Conservation (phyloP, 2,797 vertebrate species). For the Spinibarbus caldwelli region DNA sequence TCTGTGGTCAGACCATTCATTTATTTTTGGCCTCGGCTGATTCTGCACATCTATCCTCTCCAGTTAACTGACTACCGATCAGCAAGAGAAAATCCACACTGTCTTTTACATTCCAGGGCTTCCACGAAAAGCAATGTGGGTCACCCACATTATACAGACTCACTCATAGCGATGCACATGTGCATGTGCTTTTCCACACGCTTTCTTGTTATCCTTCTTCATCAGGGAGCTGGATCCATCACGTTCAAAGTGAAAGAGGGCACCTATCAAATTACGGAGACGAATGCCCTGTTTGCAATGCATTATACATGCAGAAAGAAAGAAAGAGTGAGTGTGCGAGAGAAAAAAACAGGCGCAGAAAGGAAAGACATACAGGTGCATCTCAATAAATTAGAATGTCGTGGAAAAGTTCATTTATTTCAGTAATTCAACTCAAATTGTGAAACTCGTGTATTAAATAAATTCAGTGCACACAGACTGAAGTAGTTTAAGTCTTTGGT, state of each 20-base stretch:
- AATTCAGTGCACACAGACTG: no score
- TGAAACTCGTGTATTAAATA: no score
- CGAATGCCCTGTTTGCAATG: slow-evolving; percentile 71
- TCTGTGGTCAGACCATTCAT: slow-evolving; percentile 20
- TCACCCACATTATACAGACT: slow-evolving; percentile 2
- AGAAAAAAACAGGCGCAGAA: slow-evolving; percentile 19
- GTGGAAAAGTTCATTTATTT: no score
- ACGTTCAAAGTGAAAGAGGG: slow-evolving; percentile 66
- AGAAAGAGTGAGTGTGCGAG: not conserved
- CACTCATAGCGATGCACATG: no score
- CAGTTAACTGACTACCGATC: slow-evolving; percentile 25
- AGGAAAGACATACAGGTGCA: no score
- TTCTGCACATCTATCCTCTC: slow-evolving; percentile 12
- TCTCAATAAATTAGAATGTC: no score
- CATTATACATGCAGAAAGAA: slow-evolving; percentile 64
- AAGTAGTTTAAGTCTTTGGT: no score
- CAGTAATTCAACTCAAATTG: no score
- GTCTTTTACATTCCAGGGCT: slow-evolving; percentile 4
- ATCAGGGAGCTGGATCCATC: slow-evolving; percentile 46
- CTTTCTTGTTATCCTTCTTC: slow-evolving; percentile 37
- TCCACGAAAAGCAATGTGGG: not conserved
- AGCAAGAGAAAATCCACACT: slow-evolving; percentile 14
- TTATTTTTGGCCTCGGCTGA: slow-evolving; percentile 8
- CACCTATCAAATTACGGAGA: slow-evolving; percentile 64
- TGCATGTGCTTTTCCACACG: not conserved